A percentile compares a stretch with the other conserved stretches of the same genome.
Evolutionary conservation across 2,113 vertebrate genomes (phyloP).

Genomic region (Perca schrenkii): DNA sequence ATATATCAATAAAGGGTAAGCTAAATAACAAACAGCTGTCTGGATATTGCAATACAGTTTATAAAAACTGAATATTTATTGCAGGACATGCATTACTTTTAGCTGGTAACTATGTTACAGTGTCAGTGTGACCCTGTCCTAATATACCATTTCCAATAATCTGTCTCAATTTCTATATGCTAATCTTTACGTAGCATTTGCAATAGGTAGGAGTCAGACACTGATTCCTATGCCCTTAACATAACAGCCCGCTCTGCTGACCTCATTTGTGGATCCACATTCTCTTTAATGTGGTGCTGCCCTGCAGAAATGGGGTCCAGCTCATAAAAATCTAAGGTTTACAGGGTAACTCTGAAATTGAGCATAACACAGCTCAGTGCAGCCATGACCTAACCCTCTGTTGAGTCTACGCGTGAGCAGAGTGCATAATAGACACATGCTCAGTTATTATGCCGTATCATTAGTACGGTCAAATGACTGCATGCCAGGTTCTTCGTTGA

Average conservation of each 20-base stretch:
- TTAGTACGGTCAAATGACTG: constrained; percentile 28
- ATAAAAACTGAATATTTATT: neutral
- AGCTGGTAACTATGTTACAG: neutral
- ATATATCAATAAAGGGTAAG: neutral
- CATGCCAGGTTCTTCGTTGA: neutral
- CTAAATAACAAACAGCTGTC: too few species aligned
- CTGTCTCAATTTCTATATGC: constrained; percentile 35
- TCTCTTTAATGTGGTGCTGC: constrained; percentile 57
- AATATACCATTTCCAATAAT: constrained; percentile 27
- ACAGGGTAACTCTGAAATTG: constrained; percentile 54
- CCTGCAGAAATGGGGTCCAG: constrained; percentile 58
- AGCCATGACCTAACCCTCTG: constrained; percentile 31
- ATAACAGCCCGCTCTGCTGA: constrained; percentile 40
- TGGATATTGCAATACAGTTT: neutral
- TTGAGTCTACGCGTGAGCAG: constrained; percentile 24
- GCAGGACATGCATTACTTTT: neutral
- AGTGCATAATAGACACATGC: constrained; percentile 12
- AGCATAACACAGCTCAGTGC: constrained; percentile 35
- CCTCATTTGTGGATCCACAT: constrained; percentile 69
- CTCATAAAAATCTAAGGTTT: constrained; percentile 61
- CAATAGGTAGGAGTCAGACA: constrained; percentile 42
- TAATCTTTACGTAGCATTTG: constrained; percentile 52
- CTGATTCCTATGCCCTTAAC: constrained; percentile 48
- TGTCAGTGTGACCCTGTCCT: constrained; percentile 43
- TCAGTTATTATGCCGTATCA: constrained; percentile 14